Percentiles rank a stretch among this genome's conserved stretches.
These are phyloP conservation scores for Pseudorhiza aurosa DNA, from an alignment of 30 jellyfish, hydroid and myxozoan species.

Conservation along the genomic window DNA sequence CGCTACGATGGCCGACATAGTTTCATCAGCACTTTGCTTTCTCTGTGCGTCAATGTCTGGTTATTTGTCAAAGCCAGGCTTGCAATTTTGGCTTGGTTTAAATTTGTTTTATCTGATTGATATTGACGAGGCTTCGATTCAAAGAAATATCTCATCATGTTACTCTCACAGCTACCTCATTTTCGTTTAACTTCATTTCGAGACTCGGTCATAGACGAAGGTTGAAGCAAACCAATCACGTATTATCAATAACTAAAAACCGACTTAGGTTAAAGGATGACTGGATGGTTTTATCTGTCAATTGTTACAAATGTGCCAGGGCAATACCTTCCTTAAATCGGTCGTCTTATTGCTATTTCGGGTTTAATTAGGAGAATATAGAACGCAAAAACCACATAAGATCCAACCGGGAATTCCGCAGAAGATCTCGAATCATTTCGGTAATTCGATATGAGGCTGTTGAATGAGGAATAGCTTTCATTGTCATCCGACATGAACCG, in stretches of 20 bases:
- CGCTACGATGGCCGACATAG: too few species aligned
- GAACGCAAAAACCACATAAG: slow-evolving; percentile 9
- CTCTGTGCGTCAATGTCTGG: neutral
- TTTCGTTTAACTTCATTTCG: neutral
- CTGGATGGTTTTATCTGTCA: neutral
- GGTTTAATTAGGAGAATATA: neutral
- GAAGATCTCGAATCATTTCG: neutral
- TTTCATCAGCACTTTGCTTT: neutral
- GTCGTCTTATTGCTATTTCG: slow-evolving; percentile 12
- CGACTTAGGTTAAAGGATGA: slow-evolving; percentile 30
- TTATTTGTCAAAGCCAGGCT: too few species aligned
- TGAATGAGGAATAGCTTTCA: too few species aligned
- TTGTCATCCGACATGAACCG: too few species aligned
- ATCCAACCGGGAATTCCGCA: neutral
- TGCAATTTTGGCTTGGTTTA: too few species aligned
- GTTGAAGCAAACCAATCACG: neutral
- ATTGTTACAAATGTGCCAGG: slow-evolving; percentile 20
- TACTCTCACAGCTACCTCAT: too few species aligned
- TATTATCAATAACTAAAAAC: too few species aligned
- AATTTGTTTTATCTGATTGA: too few species aligned
- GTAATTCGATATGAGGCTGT: too few species aligned
- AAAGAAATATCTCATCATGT: too few species aligned
- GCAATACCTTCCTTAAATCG: slow-evolving; percentile 11
- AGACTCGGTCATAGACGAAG: neutral
- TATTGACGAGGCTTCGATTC: too few species aligned